Evolutionary conservation across 2,113 vertebrate species (phyloP), one percentile per base, ranked within the genome.

Genomic region (Aviceda subcristata): DNA sequence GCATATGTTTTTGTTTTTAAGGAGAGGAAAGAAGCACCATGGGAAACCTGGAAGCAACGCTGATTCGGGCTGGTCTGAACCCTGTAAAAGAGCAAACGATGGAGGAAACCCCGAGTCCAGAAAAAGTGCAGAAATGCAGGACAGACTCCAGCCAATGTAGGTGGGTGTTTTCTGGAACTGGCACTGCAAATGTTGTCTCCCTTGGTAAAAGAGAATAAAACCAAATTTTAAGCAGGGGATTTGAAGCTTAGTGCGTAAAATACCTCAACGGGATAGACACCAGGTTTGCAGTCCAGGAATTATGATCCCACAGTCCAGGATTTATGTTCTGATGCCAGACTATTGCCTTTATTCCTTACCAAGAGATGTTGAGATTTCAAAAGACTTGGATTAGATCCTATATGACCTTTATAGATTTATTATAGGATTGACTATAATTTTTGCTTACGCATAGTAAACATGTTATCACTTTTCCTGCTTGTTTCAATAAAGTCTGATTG

Each of bases 51-150:
- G 88, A 89, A 51, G 45, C 20, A 3, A n/a, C 3, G 0, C 2
- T 7, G 0, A 6, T 2, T 23, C 1, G 0, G 5, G 30, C 59
- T 72, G 68, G 6, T 17, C 59, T 6, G 30, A 74, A 8, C 29
- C 62, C 57, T 2, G 59, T 3, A 2, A 43, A 66, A 30, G 72
- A 88, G n/a, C 67, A 48, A 38, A 19, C 0, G 15, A 18, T 7
- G 62, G 92, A 94, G 66, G 48, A 80, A 77, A 73, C 0, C 8
- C n/a, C 0, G 0, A 15, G 43, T 0, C 15, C 60, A 20, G 63
- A 24, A 15, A 32, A 64, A 6, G 18, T 1, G 13, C 27, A 16
- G 0, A 32, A 56, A 6, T 5, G 21, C 51, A 6, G 51, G 29
- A 5, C 4, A 22, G 66, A 10, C 50, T 18, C 71, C 24, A 39